Conservation (phyloP, 2,888 invertebrate species). For the Lepidochrysops patricia region DNA sequence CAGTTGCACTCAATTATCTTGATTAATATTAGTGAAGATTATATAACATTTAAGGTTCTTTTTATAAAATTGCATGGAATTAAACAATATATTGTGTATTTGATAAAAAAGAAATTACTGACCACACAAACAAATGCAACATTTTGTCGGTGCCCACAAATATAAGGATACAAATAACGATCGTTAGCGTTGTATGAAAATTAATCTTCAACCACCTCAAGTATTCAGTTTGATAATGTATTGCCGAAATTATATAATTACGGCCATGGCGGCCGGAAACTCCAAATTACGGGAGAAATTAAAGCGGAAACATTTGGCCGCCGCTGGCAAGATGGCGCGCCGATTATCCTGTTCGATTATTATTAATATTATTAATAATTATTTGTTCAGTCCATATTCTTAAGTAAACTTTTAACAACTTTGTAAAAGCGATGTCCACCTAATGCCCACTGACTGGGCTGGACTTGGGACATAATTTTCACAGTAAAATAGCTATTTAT, state of each 20-base stretch:
- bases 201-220: constrained; percentile 62
- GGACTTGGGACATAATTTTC: too few relatives aligned
- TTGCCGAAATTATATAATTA: constrained; percentile 75
- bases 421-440: too few relatives aligned
- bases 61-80: too few relatives aligned
- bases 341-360: constrained; percentile 63
- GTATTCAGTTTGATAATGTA: constrained; percentile 73
- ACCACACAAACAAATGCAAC: neutral
- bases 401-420: constrained; percentile 10
- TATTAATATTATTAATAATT: constrained; percentile 44
- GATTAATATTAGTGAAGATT: too few relatives aligned
- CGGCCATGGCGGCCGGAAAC: constrained; percentile 67
- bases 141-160: constrained; percentile 21
- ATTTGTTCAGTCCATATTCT: constrained; percentile 13
- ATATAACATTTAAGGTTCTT: too few relatives aligned
- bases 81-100: too few relatives aligned
- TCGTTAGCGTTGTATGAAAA: constrained; percentile 39
- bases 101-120: neutral
- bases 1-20: too few relatives aligned
- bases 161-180: constrained; percentile 1
- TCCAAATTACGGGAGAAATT: constrained; percentile 73
- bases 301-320: constrained; percentile 74
- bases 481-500: too few relatives aligned
- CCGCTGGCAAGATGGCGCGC: constrained; percentile 72
- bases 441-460: too few relatives aligned